phyloP scores from a whole-genome alignment of 2,113 vertebrate species.

The Paedocypris sp. region DNA sequence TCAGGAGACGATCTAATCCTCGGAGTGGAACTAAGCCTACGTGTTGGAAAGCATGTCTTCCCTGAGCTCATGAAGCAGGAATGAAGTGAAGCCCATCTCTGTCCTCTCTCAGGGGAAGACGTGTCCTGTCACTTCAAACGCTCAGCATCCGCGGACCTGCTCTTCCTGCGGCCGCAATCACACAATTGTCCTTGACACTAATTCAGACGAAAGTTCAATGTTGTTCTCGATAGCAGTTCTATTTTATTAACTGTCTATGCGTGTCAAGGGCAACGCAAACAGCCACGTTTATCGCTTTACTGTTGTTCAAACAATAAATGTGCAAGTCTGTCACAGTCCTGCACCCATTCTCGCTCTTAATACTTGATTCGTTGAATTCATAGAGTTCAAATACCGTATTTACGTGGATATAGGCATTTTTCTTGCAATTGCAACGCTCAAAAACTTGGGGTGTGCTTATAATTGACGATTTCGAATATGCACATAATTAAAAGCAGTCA shows the following conservation, averaged over 20 bases:
- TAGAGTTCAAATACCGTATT: no score
- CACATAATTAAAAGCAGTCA: no score
- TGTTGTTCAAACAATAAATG: not conserved
- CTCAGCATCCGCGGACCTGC: not conserved
- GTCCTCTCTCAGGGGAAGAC: slow-evolving; percentile 12
- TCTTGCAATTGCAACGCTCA: no score
- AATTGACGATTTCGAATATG: no score
- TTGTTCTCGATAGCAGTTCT: not conserved
- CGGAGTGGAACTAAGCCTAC: not conserved
- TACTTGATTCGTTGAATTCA: no score
- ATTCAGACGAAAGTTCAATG: slow-evolving; percentile 14
- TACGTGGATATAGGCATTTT: no score
- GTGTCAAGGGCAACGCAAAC: no score
- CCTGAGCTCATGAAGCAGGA: not conserved
- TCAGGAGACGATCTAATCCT: no score
- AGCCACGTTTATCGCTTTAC: slow-evolving; percentile 7
- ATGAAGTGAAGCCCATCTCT: slow-evolving; percentile 10
- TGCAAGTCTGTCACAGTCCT: slow-evolving; percentile 33
- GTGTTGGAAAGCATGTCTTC: not conserved
- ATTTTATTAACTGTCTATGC: no score
- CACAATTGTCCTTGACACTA: slow-evolving; percentile 24
- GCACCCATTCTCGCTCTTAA: slow-evolving; percentile 1
- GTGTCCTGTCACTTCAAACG: slow-evolving; percentile 21
- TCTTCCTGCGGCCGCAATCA: not conserved
- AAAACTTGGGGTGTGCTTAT: no score